phyloP scores from a whole-genome alignment of 2,888 invertebrate species.

The Coecobrya sp. region DNA sequence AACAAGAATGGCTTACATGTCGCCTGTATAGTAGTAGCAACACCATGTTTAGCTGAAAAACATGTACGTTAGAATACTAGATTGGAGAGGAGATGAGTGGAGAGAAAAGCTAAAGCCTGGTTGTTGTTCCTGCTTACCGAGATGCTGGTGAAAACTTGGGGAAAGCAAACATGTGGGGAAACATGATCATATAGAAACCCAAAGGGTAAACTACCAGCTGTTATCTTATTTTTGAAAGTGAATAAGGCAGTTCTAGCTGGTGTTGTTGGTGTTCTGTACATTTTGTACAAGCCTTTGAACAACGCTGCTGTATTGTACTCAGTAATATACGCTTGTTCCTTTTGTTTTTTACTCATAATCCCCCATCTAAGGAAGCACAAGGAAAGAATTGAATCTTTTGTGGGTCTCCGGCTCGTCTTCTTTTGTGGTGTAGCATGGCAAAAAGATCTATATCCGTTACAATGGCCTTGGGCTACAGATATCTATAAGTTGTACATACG shows the following conservation, averaged over 20 bases:
- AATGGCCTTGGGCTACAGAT: conserved; percentile 36
- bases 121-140: background rate
- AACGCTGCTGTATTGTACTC: background rate
- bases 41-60: background rate
- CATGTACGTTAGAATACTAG: background rate
- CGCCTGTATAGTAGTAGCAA: no score
- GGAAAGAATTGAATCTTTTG: background rate
- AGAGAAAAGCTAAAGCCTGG: background rate
- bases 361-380: background rate
- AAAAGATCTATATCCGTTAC: conserved; percentile 27
- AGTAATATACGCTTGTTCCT: background rate
- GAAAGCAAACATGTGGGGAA: conserved; percentile 17
- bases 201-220: conserved; percentile 30
- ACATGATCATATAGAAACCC: conserved; percentile 7
- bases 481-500: background rate
- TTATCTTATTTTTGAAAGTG: background rate
- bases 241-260: background rate
- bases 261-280: background rate
- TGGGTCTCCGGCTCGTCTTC: background rate
- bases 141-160: background rate
- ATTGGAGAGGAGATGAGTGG: background rate
- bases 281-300: background rate
- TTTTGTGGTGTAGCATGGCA: background rate
- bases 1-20: no score
- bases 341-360: background rate